A percentile compares a stretch with the other conserved stretches of the same genome.
These are phyloP conservation scores for Anthoscopus minutus DNA, from an alignment of 2,113 vertebrate genomes.

Conservation along the genomic window DNA sequence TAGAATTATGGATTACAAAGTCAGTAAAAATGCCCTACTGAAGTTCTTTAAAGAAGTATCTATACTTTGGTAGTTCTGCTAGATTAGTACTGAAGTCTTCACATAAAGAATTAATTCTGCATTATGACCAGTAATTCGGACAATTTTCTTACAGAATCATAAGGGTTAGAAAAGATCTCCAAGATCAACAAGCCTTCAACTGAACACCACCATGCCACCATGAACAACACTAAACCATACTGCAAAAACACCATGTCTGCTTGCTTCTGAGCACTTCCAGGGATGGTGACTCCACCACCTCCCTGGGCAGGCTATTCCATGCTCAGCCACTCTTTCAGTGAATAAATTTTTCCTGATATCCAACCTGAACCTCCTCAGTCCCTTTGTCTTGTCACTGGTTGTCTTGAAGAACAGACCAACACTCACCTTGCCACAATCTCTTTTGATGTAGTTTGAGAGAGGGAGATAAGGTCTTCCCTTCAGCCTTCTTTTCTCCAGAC, in stretches of 20 bases:
- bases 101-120: not conserved
- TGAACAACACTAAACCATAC: no score
- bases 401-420: not conserved
- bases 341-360: not conserved
- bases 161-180: not conserved
- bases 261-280: not conserved
- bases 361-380: not conserved
- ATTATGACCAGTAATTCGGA: not conserved
- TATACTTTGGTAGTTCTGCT: not conserved
- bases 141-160: not conserved
- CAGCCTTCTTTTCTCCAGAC: not conserved
- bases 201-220: not conserved
- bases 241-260: rapidly evolving
- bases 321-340: not conserved
- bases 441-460: not conserved
- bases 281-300: not conserved
- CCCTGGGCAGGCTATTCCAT: not conserved
- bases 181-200: not conserved
- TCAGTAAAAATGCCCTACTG: not conserved
- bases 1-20: not conserved
- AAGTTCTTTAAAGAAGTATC: not conserved
- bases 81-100: not conserved
- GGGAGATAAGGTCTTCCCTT: rapidly evolving
- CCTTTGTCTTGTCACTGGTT: not conserved
- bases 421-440: not conserved